Conservation (phyloP, 2,113 vertebrate genomes). For the Gracilinanus agilis region DNA sequence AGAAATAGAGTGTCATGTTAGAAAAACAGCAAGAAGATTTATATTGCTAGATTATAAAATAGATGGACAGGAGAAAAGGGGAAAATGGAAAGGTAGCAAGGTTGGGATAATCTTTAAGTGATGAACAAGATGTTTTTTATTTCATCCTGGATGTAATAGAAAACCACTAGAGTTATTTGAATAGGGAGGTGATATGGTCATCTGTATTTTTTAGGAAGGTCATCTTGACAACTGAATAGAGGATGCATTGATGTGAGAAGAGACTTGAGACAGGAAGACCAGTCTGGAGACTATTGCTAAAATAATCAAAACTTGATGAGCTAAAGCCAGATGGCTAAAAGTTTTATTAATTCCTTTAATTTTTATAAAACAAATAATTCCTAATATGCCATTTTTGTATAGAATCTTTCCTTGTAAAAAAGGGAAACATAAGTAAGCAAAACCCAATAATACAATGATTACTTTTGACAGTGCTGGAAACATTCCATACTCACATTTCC, state of each 20-base stretch:
- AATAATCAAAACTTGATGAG: neutral
- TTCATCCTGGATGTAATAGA: neutral
- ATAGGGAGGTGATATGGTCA: neutral
- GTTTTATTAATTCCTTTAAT: neutral
- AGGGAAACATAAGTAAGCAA: neutral
- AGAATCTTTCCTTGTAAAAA: neutral
- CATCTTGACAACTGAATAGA: neutral
- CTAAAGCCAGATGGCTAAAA: neutral
- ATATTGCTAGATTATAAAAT: neutral
- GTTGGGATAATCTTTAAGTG: neutral
- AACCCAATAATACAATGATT: neutral
- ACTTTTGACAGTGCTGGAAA: neutral
- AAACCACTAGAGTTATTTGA: neutral
- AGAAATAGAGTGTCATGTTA: neutral
- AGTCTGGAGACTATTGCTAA: neutral
- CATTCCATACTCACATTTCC: neutral
- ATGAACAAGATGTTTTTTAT: neutral
- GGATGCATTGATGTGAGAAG: neutral
- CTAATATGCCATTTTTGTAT: neutral
- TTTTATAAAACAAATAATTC: neutral
- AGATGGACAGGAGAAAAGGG: neutral
- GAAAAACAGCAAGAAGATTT: neutral
- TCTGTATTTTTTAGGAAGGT: neutral
- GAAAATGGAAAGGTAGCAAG: neutral
- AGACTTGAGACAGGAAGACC: too few relatives aligned